Conservation (phyloP, 2,888 invertebrate genomes). For the Tiliacea aurago region DNA sequence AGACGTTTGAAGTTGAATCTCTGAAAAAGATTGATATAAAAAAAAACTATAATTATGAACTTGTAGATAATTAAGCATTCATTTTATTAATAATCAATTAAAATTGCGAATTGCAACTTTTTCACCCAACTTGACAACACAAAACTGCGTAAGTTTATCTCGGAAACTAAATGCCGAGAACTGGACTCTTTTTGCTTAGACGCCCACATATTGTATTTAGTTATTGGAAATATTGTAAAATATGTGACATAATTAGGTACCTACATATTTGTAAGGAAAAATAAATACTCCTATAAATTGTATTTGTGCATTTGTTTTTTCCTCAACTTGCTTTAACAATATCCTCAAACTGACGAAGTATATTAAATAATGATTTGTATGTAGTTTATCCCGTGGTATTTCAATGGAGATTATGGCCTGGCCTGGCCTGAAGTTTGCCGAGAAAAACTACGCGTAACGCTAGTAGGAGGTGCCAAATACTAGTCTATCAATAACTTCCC, state of each 20-base stretch:
- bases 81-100: too few relatives aligned
- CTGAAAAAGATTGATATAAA: too few relatives aligned
- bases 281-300: slow-evolving; percentile 37
- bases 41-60: too few relatives aligned
- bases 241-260: slow-evolving; percentile 18
- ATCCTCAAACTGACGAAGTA: slow-evolving; percentile 7
- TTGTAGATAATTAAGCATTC: too few relatives aligned
- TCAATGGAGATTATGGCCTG: not conserved
- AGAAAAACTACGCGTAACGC: not conserved
- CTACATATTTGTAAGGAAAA: slow-evolving; percentile 11
- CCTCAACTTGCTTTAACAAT: slow-evolving; percentile 6
- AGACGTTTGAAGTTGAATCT: too few relatives aligned
- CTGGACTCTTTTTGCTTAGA: too few relatives aligned
- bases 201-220: not conserved
- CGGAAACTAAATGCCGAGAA: too few relatives aligned
- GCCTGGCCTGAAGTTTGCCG: not conserved
- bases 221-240: slow-evolving; percentile 46
- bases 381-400: not conserved
- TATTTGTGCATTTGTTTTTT: slow-evolving; percentile 17
- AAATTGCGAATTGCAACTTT: too few relatives aligned
- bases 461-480: too few relatives aligned
- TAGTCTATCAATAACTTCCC: too few relatives aligned
- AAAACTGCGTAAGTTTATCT: too few relatives aligned
- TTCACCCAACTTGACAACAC: too few relatives aligned
- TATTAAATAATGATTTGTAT: not conserved